Evolutionary conservation across 2,113 vertebrate species (phyloP).

Genomic region (Malurus alboscapulatus): DNA sequence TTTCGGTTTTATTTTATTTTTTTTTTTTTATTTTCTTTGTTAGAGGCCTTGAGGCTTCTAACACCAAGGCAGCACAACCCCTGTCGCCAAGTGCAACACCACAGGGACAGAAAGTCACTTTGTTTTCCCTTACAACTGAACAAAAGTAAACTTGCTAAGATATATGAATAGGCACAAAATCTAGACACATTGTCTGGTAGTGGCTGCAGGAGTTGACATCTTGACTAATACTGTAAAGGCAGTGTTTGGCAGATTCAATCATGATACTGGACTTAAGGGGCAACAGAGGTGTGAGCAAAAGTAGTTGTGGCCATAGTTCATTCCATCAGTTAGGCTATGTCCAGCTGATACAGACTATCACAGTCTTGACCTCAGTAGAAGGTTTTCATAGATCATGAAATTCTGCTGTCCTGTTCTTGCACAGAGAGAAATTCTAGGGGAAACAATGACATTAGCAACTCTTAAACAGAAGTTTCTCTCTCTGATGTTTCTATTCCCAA

Average conservation of each 20-base stretch:
- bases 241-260: constrained; percentile 30
- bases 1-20: too few species aligned
- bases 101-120: not conserved
- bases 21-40: not conserved
- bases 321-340: not conserved
- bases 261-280: not conserved
- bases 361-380: not conserved
- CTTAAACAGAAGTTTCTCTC: not conserved
- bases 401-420: not conserved
- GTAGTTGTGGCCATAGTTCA: not conserved
- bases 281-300: not conserved
- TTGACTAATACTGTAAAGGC: constrained; percentile 27
- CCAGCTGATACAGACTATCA: not conserved
- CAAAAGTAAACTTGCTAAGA: not conserved
- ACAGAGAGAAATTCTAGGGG: not conserved
- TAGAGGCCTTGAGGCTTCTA: not conserved
- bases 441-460: not conserved
- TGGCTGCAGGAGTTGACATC: not conserved
- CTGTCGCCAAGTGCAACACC: not conserved
- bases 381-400: constrained; percentile 10
- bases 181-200: not conserved
- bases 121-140: not conserved
- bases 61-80: not conserved
- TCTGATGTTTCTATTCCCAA: not conserved
- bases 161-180: not conserved